Evolutionary conservation across 2,113 vertebrate species (phyloP).

Genomic region (Hoplias malabaricus): DNA sequence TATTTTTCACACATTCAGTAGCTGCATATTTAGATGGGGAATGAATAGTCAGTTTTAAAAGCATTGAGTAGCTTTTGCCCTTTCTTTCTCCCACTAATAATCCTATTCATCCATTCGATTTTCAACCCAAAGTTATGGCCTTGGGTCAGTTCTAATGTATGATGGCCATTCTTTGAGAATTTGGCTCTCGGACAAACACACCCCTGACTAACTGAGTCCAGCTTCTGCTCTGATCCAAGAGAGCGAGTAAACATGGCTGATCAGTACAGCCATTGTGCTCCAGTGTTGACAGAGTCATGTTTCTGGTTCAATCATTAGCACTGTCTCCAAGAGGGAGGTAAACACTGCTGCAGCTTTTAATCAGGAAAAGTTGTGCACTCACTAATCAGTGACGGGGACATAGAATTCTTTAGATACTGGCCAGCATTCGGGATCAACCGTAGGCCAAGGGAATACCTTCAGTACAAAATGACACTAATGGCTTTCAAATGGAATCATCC

Average conservation of each 20-base stretch:
- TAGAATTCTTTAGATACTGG: neutral
- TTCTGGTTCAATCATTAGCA: slow-evolving; percentile 49
- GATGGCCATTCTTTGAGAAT: neutral
- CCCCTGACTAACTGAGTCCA: neutral
- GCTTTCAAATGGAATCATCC: neutral
- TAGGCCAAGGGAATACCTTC: neutral
- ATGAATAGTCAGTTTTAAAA: no score
- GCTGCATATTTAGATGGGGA: no score
- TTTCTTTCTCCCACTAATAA: no score
- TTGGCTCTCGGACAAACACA: neutral
- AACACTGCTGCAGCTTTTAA: slow-evolving; percentile 32
- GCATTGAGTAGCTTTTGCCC: no score
- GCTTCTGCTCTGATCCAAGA: slow-evolving; percentile 29
- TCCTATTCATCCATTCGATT: no score
- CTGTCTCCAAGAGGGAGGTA: slow-evolving; percentile 41
- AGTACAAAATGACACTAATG: neutral
- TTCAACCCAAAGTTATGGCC: no score
- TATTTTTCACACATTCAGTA: no score
- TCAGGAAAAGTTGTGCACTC: slow-evolving; percentile 48
- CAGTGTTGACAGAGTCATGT: slow-evolving; percentile 42
- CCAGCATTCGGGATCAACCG: neutral
- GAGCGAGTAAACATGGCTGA: slow-evolving; percentile 43
- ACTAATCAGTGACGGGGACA: neutral
- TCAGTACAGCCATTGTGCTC: slow-evolving; percentile 41
- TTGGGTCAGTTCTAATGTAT: no score